Conservation (phyloP, 1,140 invertebrate species). For the Lepidurus arcticus region DNA sequence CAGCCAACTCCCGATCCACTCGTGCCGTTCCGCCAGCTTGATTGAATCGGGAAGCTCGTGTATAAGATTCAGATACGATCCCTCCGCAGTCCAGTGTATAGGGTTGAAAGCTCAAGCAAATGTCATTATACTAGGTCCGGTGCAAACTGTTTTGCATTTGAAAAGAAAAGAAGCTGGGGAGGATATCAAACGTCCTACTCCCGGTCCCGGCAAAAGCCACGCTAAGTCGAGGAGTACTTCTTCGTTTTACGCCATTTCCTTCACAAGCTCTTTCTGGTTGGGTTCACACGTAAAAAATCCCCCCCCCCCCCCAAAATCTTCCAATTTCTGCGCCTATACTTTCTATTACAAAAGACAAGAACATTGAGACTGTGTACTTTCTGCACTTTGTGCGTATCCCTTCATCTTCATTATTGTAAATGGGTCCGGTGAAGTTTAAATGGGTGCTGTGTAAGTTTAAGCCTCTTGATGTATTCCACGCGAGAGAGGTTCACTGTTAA, state of each 20-base stretch:
- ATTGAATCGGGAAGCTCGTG: neutral
- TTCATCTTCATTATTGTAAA: neutral
- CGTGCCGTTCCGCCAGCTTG: neutral
- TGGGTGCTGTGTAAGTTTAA: neutral
- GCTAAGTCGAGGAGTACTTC: too few species aligned
- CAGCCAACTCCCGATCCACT: neutral
- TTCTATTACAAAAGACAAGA: too few species aligned
- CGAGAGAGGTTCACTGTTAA: neutral
- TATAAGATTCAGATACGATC: neutral
- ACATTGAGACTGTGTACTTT: too few species aligned
- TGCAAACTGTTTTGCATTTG: neutral
- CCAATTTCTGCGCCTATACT: too few species aligned
- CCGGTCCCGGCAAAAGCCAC: too few species aligned
- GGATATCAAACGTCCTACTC: too few species aligned
- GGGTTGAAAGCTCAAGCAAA: constrained; percentile 2
- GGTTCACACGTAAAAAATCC: too few species aligned
- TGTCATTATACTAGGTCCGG: neutral
- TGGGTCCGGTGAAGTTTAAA: neutral
- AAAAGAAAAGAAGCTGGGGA: neutral
- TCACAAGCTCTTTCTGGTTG: too few species aligned
- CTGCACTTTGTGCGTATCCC: neutral
- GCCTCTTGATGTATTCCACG: neutral
- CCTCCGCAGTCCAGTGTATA: neutral
- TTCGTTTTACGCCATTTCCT: too few species aligned
- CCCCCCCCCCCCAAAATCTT: too few species aligned